phyloP scores from a whole-genome alignment of 2,797 vertebrate genomes.

The Ctenopoma kingsleyae region DNA sequence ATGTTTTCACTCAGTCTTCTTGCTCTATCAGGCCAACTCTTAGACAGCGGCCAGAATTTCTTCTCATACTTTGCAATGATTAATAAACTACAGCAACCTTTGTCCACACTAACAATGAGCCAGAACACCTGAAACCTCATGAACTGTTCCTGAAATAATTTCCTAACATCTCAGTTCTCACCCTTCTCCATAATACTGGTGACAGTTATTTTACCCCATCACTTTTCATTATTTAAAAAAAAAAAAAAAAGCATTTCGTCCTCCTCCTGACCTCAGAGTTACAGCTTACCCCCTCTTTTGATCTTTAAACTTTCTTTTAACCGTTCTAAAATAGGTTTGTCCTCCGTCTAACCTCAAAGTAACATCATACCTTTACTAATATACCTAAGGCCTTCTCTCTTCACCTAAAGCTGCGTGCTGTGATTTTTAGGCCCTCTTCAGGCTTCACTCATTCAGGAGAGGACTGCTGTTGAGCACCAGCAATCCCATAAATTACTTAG shows the following conservation, averaged over 20 bases:
- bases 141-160: conserved; percentile 4
- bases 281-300: neutral
- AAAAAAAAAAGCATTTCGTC: neutral
- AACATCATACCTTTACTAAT: neutral
- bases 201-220: conserved; percentile 5
- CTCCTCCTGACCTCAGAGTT: neutral
- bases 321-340: conserved; percentile 16
- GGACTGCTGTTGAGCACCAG: conserved; percentile 20
- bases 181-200: neutral
- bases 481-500: conserved; percentile 14
- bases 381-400: conserved; percentile 5
- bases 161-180: conserved; percentile 5
- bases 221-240: conserved; percentile 10
- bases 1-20: conserved; percentile 7
- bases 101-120: conserved; percentile 19
- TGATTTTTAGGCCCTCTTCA: conserved; percentile 28
- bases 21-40: neutral
- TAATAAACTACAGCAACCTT: conserved; percentile 32
- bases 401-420: conserved; percentile 4
- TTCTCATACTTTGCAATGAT: conserved; percentile 38
- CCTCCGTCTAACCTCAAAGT: conserved; percentile 29
- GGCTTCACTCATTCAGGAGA: conserved; percentile 13
- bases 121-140: conserved; percentile 34
- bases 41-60: conserved; percentile 20
- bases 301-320: neutral